Evolutionary conservation across 2,888 invertebrate genomes (phyloP).

Genomic region (Eudasyphora cyanicolor): DNA sequence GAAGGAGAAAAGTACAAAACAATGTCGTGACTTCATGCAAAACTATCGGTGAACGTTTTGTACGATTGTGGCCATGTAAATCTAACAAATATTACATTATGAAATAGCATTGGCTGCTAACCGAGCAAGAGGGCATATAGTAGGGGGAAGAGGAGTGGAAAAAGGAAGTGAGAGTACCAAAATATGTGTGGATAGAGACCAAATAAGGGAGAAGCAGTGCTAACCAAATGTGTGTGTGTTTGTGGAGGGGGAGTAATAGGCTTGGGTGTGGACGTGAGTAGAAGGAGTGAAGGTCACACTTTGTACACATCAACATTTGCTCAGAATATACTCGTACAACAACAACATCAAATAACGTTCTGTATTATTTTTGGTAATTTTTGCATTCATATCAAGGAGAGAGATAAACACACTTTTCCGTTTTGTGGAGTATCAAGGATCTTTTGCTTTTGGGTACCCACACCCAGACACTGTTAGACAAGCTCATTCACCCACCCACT

Average conservation of each 20-base stretch:
- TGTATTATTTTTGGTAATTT: slow-evolving; percentile 19
- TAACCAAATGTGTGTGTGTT: neutral
- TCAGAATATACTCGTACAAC: too few species aligned
- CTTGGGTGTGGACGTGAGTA: neutral
- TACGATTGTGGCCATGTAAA: slow-evolving; percentile 4
- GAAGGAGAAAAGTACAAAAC: neutral
- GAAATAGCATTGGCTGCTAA: neutral
- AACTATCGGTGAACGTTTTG: slow-evolving; percentile 17
- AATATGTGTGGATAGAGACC: too few species aligned
- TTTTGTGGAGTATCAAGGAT: slow-evolving; percentile 28
- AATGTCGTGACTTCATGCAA: slow-evolving; percentile 5
- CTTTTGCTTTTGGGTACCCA: neutral
- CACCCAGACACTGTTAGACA: neutral
- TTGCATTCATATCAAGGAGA: slow-evolving; percentile 18
- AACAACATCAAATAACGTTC: too few species aligned
- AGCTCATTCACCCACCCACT: neutral
- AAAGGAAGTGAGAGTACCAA: neutral
- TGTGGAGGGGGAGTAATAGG: neutral
- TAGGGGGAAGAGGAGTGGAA: neutral
- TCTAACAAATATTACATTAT: slow-evolving; percentile 39
- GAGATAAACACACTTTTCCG: slow-evolving; percentile 23
- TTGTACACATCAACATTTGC: neutral
- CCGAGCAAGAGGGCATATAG: neutral
- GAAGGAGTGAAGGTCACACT: slow-evolving; percentile 21
- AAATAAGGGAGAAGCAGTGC: neutral